These are phyloP conservation scores for Dendrocopos noguchii DNA, from an alignment of 2,113 vertebrate species.

Conservation along the genomic window DNA sequence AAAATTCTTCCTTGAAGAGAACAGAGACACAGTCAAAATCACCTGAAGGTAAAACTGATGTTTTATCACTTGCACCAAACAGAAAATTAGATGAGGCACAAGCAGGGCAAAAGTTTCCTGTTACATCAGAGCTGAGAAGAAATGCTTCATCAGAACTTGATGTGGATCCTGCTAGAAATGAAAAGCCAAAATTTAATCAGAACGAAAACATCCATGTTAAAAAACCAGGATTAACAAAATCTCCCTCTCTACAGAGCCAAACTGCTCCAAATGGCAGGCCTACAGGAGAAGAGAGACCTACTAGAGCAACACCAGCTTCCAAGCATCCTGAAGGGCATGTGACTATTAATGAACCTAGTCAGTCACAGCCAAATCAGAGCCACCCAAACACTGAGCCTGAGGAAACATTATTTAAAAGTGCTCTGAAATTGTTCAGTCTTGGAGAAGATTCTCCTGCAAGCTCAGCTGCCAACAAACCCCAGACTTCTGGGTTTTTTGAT, in stretches of 20 bases:
- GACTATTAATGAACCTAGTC: constrained; percentile 21
- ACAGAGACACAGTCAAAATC: not conserved
- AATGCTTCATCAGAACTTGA: constrained; percentile 58
- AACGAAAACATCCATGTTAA: constrained; percentile 9
- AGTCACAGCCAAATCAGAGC: constrained; percentile 56
- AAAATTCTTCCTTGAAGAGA: constrained; percentile 37
- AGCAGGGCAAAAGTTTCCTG: not conserved
- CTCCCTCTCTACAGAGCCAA: constrained; percentile 36
- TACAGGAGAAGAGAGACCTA: not conserved
- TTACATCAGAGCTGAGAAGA: not conserved
- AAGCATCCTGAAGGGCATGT: not conserved
- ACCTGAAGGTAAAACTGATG: constrained; percentile 35
- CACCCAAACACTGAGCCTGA: constrained; percentile 54
- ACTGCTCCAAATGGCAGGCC: not conserved
- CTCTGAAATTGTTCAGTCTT: constrained; percentile 69
- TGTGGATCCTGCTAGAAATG: constrained; percentile 71
- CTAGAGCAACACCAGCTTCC: constrained; percentile 12
- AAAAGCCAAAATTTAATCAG: constrained; percentile 19
- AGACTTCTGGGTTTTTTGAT: constrained; percentile 80
- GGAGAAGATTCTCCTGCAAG: constrained; percentile 65
- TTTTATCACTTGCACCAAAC: not conserved
- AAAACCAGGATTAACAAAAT: constrained; percentile 52
- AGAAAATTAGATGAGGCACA: constrained; percentile 22
- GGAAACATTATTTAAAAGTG: constrained; percentile 73
- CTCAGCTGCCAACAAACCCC: constrained; percentile 73